Evolutionary conservation across 2,797 vertebrate genomes (phyloP).

Genomic region (Spea hammondii): DNA sequence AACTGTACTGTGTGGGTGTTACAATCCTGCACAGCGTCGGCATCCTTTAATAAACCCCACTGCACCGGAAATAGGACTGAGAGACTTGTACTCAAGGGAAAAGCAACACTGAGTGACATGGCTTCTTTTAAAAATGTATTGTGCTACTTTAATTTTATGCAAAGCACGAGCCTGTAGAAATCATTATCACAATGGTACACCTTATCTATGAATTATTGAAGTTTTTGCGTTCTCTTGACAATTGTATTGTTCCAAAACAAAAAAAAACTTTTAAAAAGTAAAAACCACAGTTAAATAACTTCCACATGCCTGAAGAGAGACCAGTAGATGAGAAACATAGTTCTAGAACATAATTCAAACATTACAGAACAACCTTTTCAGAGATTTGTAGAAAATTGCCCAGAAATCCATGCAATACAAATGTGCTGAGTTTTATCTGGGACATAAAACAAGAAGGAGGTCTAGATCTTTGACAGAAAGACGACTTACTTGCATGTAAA

Average conservation of each 20-base stretch:
- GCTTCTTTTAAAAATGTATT: background rate
- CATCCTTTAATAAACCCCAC: background rate
- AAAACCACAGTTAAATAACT: background rate
- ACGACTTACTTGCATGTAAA: constrained; percentile 91
- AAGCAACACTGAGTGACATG: background rate
- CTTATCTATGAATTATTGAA: background rate
- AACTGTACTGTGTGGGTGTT: too few relatives aligned
- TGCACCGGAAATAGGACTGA: background rate
- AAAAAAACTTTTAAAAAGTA: background rate
- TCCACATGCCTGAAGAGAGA: too few relatives aligned
- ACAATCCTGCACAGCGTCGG: too few relatives aligned
- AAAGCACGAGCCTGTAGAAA: background rate
- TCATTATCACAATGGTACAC: background rate
- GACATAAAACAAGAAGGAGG: background rate
- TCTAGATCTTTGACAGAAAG: background rate
- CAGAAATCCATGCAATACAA: background rate
- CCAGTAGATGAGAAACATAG: background rate
- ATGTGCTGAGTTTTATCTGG: background rate
- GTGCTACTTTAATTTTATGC: background rate
- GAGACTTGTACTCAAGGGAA: background rate
- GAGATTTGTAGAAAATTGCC: too few relatives aligned
- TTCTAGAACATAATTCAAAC: background rate
- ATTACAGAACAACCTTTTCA: background rate
- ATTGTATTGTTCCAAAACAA: background rate
- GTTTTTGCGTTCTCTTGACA: background rate